A percentile compares a stretch with the other conserved stretches of the same genome.
Conservation (phyloP, 2,888 invertebrate species). For the Platynereis dumerilii region DNA sequence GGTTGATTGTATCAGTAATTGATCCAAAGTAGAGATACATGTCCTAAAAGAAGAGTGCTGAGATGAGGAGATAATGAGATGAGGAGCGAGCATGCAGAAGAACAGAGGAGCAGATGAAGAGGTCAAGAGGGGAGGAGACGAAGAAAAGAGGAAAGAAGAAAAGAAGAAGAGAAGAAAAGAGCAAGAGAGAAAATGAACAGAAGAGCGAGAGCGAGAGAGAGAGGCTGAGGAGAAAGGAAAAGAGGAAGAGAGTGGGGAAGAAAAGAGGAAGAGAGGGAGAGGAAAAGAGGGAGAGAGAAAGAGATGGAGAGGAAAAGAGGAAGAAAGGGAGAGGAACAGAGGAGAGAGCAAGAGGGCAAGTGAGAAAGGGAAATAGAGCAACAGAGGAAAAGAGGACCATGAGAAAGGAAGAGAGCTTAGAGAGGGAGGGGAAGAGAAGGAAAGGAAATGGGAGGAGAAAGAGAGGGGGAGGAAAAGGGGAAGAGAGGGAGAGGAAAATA, state of each 20-base stretch:
- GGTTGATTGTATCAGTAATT: too few species aligned
- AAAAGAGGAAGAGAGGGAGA: background rate
- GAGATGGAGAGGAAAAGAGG: background rate
- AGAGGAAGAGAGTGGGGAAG: background rate
- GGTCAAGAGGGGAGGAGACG: background rate
- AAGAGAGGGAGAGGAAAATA: background rate
- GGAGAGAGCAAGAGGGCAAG: background rate
- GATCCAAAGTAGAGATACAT: background rate
- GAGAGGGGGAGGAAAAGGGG: background rate
- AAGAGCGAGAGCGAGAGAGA: background rate
- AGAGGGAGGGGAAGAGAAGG: background rate
- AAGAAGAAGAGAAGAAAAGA: too few species aligned
- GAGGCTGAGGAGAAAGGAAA: background rate
- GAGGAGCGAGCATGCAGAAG: background rate
- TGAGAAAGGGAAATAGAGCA: background rate
- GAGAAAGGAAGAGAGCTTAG: background rate
- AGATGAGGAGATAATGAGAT: background rate
- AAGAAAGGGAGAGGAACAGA: background rate
- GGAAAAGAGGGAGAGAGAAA: background rate
- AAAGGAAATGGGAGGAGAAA: background rate
- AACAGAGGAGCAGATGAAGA: background rate
- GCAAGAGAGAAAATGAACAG: background rate
- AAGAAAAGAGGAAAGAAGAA: background rate
- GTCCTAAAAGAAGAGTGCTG: background rate
- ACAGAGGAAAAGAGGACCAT: background rate